These are phyloP conservation scores for Rhinogobius similis DNA, from an alignment of 2,113 vertebrate species.

Conservation along the genomic window DNA sequence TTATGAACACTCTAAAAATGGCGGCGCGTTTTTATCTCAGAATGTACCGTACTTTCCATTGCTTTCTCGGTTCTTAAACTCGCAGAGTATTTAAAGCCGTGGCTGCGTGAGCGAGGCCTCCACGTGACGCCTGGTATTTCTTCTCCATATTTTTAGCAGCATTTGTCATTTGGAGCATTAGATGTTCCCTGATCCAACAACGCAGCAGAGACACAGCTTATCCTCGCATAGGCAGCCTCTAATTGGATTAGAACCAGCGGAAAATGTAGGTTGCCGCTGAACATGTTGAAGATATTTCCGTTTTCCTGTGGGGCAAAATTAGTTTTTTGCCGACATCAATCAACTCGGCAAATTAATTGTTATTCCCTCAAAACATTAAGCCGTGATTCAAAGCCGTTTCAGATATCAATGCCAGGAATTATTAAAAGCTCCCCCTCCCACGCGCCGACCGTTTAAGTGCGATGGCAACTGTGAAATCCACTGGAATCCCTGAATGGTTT, in stretches of 20 bases:
- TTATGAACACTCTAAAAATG: no score
- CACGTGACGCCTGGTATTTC: not conserved
- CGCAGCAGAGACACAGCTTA: slow-evolving; percentile 37
- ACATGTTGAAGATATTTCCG: slow-evolving; percentile 55
- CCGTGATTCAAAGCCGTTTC: slow-evolving; percentile 57
- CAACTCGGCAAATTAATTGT: slow-evolving; percentile 68
- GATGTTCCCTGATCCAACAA: slow-evolving; percentile 23
- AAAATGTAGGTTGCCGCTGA: slow-evolving; percentile 69
- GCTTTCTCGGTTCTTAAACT: not conserved
- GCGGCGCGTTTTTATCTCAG: no score
- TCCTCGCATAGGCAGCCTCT: slow-evolving; percentile 46
- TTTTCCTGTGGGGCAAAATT: slow-evolving; percentile 61
- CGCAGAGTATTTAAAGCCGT: not conserved
- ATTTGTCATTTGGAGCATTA: slow-evolving; percentile 18
- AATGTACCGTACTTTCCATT: no score
- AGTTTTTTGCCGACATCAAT: slow-evolving; percentile 58
- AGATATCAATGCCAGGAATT: slow-evolving; percentile 68
- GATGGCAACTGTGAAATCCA: slow-evolving; percentile 65
- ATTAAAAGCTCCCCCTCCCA: slow-evolving; percentile 61
- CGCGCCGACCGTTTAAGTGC: slow-evolving; percentile 55
- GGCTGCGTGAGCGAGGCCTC: not conserved
- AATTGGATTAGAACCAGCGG: slow-evolving; percentile 69
- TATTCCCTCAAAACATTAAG: slow-evolving; percentile 70
- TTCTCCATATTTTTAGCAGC: slow-evolving; percentile 3
- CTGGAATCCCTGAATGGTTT: slow-evolving; percentile 42